phyloP scores from a whole-genome alignment of 2,888 invertebrate species.

The Dryococelus australis region DNA sequence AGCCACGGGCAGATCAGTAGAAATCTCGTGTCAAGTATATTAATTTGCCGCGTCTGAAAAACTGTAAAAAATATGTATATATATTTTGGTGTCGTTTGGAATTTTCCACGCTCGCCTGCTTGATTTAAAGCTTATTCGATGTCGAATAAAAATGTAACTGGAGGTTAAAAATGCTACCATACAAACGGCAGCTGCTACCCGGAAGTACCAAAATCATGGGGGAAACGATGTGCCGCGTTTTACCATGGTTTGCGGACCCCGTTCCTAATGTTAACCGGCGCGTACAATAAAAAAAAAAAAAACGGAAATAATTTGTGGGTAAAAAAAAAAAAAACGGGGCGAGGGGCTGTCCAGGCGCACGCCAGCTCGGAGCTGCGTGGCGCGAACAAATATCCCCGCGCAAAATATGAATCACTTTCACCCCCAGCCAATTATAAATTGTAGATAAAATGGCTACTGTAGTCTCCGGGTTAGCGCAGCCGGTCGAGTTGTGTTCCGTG shows the following conservation, averaged over 20 bases:
- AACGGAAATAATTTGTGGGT: not conserved
- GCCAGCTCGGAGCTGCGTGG: not conserved
- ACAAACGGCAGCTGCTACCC: not conserved
- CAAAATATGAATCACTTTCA: not conserved
- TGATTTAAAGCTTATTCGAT: not conserved
- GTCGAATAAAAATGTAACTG: not conserved
- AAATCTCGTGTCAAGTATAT: no score
- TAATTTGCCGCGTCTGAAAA: no score
- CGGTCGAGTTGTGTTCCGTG: not conserved
- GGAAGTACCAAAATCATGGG: not conserved
- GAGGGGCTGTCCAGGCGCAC: not conserved
- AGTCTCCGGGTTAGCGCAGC: not conserved
- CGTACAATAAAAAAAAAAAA: not conserved
- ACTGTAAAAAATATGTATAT: no score
- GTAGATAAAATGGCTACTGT: not conserved
- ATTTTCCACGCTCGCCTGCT: not conserved
- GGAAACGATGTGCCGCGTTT: not conserved
- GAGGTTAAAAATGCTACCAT: not conserved
- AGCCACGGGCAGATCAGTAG: no score
- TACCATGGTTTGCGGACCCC: not conserved
- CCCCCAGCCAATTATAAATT: slow-evolving; percentile 8
- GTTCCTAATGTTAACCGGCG: not conserved
- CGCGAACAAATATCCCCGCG: not conserved
- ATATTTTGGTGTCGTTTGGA: no score
- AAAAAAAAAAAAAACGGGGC: not conserved